Evolutionary conservation across 1,140 invertebrate genomes (phyloP).

Genomic region (Plectrocnemia conspersa): DNA sequence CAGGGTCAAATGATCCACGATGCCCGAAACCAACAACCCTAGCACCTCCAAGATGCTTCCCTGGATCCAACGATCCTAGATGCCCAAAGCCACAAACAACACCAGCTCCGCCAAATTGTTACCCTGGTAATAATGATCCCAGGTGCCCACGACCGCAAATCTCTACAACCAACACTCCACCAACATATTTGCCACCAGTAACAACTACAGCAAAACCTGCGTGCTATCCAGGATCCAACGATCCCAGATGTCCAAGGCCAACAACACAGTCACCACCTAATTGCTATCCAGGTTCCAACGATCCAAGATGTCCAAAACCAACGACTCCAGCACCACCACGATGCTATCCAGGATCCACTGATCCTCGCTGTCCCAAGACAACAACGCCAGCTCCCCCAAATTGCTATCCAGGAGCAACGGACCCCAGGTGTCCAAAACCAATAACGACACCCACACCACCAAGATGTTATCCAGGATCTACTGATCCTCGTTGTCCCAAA

Average conservation of each 20-base stretch:
- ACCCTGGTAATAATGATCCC: slow-evolving; percentile 41
- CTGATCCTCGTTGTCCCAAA: slow-evolving; percentile 38
- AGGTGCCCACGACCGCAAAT: slow-evolving; percentile 37
- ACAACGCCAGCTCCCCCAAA: slow-evolving; percentile 27
- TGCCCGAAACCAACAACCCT: slow-evolving; percentile 40
- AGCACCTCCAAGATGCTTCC: slow-evolving; percentile 38
- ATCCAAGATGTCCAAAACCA: slow-evolving; percentile 41
- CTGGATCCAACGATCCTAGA: slow-evolving; percentile 41
- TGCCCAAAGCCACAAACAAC: slow-evolving; percentile 36
- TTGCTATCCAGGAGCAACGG: slow-evolving; percentile 41
- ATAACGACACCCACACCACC: slow-evolving; percentile 29
- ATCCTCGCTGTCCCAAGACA: slow-evolving; percentile 39
- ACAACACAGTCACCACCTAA: slow-evolving; percentile 38
- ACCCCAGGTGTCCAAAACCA: slow-evolving; percentile 37
- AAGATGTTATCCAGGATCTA: slow-evolving; percentile 42
- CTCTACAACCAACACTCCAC: slow-evolving; percentile 37
- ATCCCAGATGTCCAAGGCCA: slow-evolving; percentile 45
- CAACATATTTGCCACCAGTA: slow-evolving; percentile 39
- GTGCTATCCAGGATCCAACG: slow-evolving; percentile 39
- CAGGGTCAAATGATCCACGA: slow-evolving; percentile 40
- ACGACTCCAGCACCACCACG: slow-evolving; percentile 31
- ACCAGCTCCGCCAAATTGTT: slow-evolving; percentile 37
- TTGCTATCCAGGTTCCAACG: slow-evolving; percentile 38
- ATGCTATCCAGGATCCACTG: slow-evolving; percentile 37
- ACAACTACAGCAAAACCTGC: slow-evolving; percentile 27